Base-by-base conservation (phyloP, 2,797 vertebrate species). In the Sorex maritimensis region DNA sequence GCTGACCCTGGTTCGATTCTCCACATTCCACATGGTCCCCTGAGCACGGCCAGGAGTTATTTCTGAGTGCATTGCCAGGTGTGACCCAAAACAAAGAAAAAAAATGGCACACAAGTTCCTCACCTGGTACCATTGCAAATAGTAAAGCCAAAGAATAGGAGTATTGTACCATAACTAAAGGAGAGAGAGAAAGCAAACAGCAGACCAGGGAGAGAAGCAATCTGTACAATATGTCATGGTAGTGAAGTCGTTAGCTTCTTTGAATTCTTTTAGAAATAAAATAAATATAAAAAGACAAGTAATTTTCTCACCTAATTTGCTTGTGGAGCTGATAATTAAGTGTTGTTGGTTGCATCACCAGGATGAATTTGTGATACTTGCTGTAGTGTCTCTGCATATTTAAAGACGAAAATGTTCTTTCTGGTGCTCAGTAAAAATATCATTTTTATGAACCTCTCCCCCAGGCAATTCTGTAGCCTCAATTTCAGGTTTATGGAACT, bases 271-370 rank as follows among this genome's bases (percentile, higher is more conserved):
- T 98, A 97, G 97, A 98, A 98, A 98, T 97, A 98, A 98, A 98
- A 98, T 97, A 98, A 98, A 98, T 98, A 98, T 97, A 98, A 98
- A 98, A 98, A 98, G 98, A 98, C 98, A 98, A 98, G 98, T 98
- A 98, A 98, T 98, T 98, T 98, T 98, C 98, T 98, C 98, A 98
- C 98, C 97, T 98, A 98, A 98, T 98, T 98, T 98, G 97, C 97
- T 97, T 98, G 97, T 97, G 98, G 98, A 98, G 98, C 98, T 98
- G 98, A 98, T 98, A 98, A 98, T 98, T 98, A 98, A 98, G 98
- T 98, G 98, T 97, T 98, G 98, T 97, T 98, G 97, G 93, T 95
- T 98, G 97, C 97, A 97, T 98, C 97, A 98, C 96, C 97, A 98
- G 97, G 92, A 97, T 95, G 97, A 93, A 97, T 98, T 98, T 97